Evolutionary conservation across 2,888 invertebrate species (phyloP), one percentile per base, ranked within the genome.

Genomic region (Leucania comma): DNA sequence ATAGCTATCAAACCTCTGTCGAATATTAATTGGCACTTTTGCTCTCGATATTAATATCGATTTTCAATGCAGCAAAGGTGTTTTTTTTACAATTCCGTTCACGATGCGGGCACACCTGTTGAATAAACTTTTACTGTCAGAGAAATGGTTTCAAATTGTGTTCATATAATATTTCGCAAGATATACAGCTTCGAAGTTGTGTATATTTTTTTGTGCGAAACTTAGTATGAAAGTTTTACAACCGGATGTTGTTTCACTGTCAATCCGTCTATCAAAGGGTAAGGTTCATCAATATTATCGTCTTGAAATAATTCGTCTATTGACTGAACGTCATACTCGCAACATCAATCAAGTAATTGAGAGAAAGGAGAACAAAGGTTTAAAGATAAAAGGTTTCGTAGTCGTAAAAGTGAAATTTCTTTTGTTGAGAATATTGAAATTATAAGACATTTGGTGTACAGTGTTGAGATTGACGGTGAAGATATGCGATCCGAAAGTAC

Each of bases 151-250:
- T 50, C 80, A 69, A 77, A 78, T 87, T 57, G 72, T 50, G 50
- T 67, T 71, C 29, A 32, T 58, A 32, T 68, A 62, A 69, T 75
- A 81, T 68, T 57, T 59, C 32, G 46, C 62, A 63, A 59, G 24
- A 76, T 79, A 51, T 63, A 66, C 58, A 82, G 79, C 81, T 86
- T 83, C 71, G 78, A 68, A 82, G 72, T 80, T 80, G 71, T 78
- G 68, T 80, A 72, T 74, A 35, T 75, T 84, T 89, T 89, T 89
- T 86, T 84, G 75, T 75, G 75, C 75, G 50, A 69, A 78, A 75
- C 75, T 75, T 32, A 50, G 73, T 76, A 87, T 82, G 86, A 88
- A 88, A 88, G 89, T 88, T 73, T 75, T 76, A 72, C 75, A 77
- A 68, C 78, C 75, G 84, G 78, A 80, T 77, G 71, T 75, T 70